These are phyloP conservation scores for Heliconius aoede DNA, from an alignment of 2,888 invertebrate species.

Conservation along the genomic window DNA sequence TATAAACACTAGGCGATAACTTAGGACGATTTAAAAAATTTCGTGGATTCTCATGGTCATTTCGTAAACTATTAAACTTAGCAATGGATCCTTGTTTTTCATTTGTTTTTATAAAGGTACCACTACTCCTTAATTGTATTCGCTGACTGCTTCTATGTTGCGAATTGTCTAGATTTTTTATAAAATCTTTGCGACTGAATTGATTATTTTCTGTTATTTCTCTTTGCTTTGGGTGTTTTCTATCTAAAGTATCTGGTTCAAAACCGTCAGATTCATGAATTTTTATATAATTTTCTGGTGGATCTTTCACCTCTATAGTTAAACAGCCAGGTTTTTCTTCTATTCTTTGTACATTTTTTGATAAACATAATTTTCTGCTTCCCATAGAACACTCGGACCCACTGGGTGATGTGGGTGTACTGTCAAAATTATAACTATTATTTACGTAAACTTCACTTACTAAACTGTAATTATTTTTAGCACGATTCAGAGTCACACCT, in stretches of 20 bases:
- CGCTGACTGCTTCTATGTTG: constrained; percentile 67
- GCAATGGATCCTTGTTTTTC: constrained; percentile 65
- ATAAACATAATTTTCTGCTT: constrained; percentile 82
- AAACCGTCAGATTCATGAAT: constrained; percentile 92
- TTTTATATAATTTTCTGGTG: constrained; percentile 89
- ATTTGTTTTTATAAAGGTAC: constrained; percentile 86
- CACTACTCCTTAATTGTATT: constrained; percentile 87
- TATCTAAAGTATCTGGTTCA: constrained; percentile 93
- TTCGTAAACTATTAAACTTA: constrained; percentile 87
- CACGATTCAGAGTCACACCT: constrained; percentile 53
- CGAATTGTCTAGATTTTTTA: constrained; percentile 62
- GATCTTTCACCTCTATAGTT: constrained; percentile 92
- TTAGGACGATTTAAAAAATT: constrained; percentile 74
- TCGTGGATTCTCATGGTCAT: constrained; percentile 88
- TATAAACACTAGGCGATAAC: constrained; percentile 60
- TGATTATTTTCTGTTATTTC: constrained; percentile 60
- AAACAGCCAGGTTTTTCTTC: constrained; percentile 89
- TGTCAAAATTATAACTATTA: constrained; percentile 87
- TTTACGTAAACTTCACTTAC: constrained; percentile 92
- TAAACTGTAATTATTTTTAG: constrained; percentile 84
- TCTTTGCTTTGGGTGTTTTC: constrained; percentile 86
- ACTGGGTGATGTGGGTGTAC: constrained; percentile 83
- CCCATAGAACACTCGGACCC: constrained; percentile 84
- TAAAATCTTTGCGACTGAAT: constrained; percentile 68
- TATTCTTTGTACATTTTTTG: constrained; percentile 63